Percentiles rank a stretch among this genome's conserved stretches.
Evolutionary conservation across 2,797 vertebrate species (phyloP).

Genomic region (Dendrocincla fuliginosa): DNA sequence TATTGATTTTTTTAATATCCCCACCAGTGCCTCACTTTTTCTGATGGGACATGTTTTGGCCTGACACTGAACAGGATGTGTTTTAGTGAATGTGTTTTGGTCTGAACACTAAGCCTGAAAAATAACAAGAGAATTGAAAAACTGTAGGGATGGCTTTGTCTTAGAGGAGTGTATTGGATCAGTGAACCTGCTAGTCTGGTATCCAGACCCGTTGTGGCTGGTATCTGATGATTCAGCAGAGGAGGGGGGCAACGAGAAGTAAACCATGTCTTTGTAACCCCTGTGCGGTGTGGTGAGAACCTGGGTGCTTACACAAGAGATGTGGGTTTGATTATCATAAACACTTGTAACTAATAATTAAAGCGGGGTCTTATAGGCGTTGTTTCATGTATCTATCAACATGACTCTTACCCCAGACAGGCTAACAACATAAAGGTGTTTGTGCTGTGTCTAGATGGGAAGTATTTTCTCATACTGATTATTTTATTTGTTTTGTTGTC

Average conservation of each 20-base stretch:
- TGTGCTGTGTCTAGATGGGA: background rate
- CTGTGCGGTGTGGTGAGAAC: background rate
- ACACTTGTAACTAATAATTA: slow-evolving; percentile 42
- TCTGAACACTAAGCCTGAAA: background rate
- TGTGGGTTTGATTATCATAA: background rate
- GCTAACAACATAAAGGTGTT: background rate
- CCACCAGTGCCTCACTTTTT: background rate
- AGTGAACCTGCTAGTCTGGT: slow-evolving; percentile 19
- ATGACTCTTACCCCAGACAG: background rate
- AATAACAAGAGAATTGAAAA: background rate
- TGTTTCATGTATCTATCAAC: background rate
- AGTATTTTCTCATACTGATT: background rate
- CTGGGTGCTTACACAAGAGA: background rate
- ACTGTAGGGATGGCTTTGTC: background rate
- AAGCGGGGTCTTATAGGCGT: background rate
- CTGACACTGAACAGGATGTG: background rate
- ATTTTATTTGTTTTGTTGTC: background rate
- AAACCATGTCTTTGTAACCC: background rate
- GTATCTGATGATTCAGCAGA: background rate
- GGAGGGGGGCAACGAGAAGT: background rate
- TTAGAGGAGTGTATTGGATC: background rate
- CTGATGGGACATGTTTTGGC: background rate
- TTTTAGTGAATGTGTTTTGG: background rate
- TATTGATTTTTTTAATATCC: background rate
- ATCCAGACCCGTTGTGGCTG: background rate